Percentiles rank a stretch among this genome's conserved stretches.
Conservation (phyloP, 2,888 invertebrate species). For the Drepana falcataria region DNA sequence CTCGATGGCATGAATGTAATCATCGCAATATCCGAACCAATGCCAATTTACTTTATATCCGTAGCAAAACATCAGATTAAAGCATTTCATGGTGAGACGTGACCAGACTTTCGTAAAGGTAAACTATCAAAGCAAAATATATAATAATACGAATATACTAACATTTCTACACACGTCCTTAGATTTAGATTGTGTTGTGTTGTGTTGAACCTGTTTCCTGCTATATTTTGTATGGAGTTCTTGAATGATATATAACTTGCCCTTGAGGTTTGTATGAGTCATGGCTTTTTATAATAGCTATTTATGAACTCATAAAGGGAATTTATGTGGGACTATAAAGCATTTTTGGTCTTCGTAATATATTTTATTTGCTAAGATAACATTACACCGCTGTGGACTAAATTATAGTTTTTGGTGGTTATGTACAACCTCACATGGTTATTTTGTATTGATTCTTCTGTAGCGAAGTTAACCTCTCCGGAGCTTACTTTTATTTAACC, state of each 20-base stretch:
- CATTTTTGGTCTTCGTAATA: background rate
- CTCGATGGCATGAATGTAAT: slow-evolving; percentile 33
- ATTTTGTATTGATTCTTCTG: too few species aligned
- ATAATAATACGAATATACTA: slow-evolving; percentile 22
- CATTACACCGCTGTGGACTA: too few species aligned
- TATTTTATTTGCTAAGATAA: too few species aligned
- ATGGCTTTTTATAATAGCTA: background rate
- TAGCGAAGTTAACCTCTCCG: too few species aligned
- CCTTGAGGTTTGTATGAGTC: slow-evolving; percentile 14
- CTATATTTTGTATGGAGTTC: slow-evolving; percentile 16
- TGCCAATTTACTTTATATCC: slow-evolving; percentile 37
- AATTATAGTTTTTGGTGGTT: too few species aligned
- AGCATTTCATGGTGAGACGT: slow-evolving; percentile 24
- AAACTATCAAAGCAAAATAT: slow-evolving; percentile 2
- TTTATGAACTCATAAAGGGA: background rate
- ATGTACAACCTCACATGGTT: too few species aligned
- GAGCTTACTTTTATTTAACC: too few species aligned
- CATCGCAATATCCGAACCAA: slow-evolving; percentile 35
- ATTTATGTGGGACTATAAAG: background rate
- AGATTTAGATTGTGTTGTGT: slow-evolving; percentile 39
- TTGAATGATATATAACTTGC: slow-evolving; percentile 14
- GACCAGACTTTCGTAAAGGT: slow-evolving; percentile 24
- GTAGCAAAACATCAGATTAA: slow-evolving; percentile 28
- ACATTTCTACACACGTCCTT: slow-evolving; percentile 46
- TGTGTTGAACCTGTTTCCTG: slow-evolving; percentile 10